Conservation (phyloP, 1,140 invertebrate genomes). For the Hyles euphorbiae region DNA sequence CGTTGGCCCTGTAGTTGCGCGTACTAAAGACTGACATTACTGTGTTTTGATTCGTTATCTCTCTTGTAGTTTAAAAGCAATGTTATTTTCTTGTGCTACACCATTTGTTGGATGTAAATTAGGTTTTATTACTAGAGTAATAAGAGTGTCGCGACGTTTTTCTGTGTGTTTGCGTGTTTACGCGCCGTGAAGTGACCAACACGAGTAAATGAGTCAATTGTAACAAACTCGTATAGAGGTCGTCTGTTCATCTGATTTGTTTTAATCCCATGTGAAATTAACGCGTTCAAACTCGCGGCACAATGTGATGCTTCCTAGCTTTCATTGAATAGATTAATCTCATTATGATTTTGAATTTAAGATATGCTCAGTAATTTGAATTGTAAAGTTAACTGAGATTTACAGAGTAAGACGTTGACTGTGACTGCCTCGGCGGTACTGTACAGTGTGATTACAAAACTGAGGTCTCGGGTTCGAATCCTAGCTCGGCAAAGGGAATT, state of each 20-base stretch:
- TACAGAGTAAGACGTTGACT: too few species aligned
- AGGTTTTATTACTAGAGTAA: too few species aligned
- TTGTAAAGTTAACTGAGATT: too few species aligned
- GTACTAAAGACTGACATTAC: slow-evolving; percentile 4
- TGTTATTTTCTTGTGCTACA: slow-evolving; percentile 9
- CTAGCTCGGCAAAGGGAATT: too few species aligned
- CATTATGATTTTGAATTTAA: too few species aligned
- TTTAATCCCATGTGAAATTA: background rate
- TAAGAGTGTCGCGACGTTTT: too few species aligned
- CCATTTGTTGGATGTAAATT: background rate
- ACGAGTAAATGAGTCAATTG: slow-evolving; percentile 33
- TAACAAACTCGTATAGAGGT: slow-evolving; percentile 38
- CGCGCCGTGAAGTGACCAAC: slow-evolving; percentile 9
- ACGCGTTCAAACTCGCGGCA: background rate
- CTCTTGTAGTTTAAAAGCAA: slow-evolving; percentile 7
- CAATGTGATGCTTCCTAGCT: too few species aligned
- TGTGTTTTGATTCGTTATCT: slow-evolving; percentile 31
- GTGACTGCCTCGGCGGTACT: too few species aligned
- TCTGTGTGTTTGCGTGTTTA: background rate
- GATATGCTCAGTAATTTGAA: too few species aligned
- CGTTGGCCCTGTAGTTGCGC: background rate
- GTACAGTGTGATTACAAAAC: too few species aligned
- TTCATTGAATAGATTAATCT: too few species aligned
- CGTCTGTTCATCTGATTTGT: slow-evolving; percentile 10
- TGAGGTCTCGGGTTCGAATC: too few species aligned